These are phyloP conservation scores for Eupelmus urozonus DNA, from an alignment of 2,888 invertebrate species.

Conservation along the genomic window DNA sequence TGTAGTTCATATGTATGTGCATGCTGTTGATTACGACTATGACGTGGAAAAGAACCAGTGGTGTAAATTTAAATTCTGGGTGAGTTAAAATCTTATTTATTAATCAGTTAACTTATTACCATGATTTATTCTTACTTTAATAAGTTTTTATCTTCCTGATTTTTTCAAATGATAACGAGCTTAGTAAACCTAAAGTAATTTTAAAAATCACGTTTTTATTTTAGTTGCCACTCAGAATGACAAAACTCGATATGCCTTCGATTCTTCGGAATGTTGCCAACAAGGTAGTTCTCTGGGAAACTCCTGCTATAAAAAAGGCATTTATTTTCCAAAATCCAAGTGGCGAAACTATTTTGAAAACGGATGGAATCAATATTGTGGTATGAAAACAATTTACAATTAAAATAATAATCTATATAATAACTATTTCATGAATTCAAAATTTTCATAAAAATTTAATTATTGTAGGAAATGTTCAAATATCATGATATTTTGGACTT, in stretches of 20 bases:
- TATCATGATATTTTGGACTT: constrained; percentile 88
- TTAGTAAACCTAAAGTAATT: not conserved
- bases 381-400: constrained; percentile 75
- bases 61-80: constrained; percentile 89
- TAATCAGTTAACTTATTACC: too few species aligned
- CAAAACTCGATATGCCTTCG: constrained; percentile 87
- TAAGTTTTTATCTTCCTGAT: too few species aligned
- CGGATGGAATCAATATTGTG: constrained; percentile 96
- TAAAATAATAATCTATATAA: not conserved
- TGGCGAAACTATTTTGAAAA: constrained; percentile 85
- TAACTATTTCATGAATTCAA: too few species aligned
- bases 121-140: too few species aligned
- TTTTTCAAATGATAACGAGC: too few species aligned
- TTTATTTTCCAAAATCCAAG: constrained; percentile 86
- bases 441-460: not conserved
- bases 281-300: constrained; percentile 88
- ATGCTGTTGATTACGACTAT: constrained; percentile 84
- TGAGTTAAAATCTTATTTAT: constrained; percentile 74
- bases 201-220: constrained; percentile 55
- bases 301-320: constrained; percentile 89
- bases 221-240: constrained; percentile 81
- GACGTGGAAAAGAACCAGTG: constrained; percentile 88
- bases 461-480: constrained; percentile 88
- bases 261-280: constrained; percentile 85
- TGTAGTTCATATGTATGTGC: constrained; percentile 76